phyloP scores from a whole-genome alignment of 2,113 vertebrate species.

The Nycticryphes semicollaris region DNA sequence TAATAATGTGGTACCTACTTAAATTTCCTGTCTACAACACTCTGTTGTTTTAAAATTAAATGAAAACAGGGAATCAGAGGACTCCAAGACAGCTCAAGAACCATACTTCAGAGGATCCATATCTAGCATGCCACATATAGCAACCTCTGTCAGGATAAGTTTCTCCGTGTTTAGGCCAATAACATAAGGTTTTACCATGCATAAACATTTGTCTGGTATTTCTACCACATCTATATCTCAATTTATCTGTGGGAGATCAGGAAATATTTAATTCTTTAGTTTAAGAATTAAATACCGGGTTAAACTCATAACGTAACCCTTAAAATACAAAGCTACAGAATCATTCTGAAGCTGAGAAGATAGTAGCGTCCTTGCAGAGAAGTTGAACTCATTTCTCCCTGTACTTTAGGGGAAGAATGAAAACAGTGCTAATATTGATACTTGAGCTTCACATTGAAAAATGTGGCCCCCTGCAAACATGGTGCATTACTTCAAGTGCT shows the following conservation, averaged over 20 bases:
- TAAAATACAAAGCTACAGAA: not conserved
- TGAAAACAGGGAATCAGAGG: not conserved
- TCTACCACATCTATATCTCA: not conserved
- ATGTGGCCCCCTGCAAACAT: accelerated
- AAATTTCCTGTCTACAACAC: not conserved
- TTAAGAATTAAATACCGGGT: not conserved
- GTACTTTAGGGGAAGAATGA: not conserved
- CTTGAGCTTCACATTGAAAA: not conserved
- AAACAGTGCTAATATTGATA: not conserved
- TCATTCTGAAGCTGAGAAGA: not conserved
- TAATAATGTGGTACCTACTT: not conserved
- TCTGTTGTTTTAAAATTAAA: not conserved
- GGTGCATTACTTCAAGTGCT: not conserved
- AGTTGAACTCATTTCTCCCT: not conserved
- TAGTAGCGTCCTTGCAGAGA: not conserved
- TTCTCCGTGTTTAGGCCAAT: not conserved
- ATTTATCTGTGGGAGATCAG: not conserved
- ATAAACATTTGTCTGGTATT: not conserved
- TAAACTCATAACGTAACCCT: not conserved
- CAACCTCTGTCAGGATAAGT: not conserved
- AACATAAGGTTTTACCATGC: not conserved
- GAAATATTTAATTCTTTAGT: not conserved
- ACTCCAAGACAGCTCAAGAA: not conserved
- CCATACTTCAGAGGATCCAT: not conserved
- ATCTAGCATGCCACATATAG: not conserved